phyloP scores from a whole-genome alignment of 2,888 invertebrate species.

The Yponomeuta sedellus region DNA sequence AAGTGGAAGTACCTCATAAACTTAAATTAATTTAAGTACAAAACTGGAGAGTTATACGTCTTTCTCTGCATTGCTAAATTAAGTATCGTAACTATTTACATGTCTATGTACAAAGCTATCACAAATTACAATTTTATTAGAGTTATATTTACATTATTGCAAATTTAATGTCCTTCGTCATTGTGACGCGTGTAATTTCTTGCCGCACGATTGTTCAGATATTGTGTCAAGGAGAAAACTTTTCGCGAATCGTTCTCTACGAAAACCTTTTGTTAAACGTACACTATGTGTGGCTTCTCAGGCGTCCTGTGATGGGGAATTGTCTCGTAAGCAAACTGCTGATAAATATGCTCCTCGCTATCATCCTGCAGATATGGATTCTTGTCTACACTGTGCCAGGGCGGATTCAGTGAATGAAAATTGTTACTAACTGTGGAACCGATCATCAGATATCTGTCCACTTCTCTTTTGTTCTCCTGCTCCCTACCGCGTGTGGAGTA shows the following conservation, averaged over 20 bases:
- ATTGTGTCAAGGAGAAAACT: slow-evolving; percentile 52
- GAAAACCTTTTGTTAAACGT: slow-evolving; percentile 73
- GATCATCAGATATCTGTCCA: slow-evolving; percentile 71
- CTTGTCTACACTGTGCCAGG: slow-evolving; percentile 72
- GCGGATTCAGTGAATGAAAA: slow-evolving; percentile 69
- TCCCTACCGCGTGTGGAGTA: slow-evolving; percentile 68
- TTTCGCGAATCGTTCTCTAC: slow-evolving; percentile 57
- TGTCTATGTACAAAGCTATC: slow-evolving; percentile 73
- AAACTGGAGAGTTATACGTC: slow-evolving; percentile 55
- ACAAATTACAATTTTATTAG: slow-evolving; percentile 70
- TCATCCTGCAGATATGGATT: slow-evolving; percentile 69
- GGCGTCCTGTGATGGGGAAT: slow-evolving; percentile 72
- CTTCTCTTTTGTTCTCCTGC: slow-evolving; percentile 66
- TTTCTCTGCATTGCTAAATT: slow-evolving; percentile 51
- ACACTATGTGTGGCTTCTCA: slow-evolving; percentile 77
- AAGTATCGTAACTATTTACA: slow-evolving; percentile 53
- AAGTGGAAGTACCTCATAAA: slow-evolving; percentile 17
- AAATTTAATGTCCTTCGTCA: slow-evolving; percentile 50
- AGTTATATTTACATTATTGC: slow-evolving; percentile 75
- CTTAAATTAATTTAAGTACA: slow-evolving; percentile 64
- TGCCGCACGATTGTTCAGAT: slow-evolving; percentile 36
- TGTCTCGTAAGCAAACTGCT: slow-evolving; percentile 72
- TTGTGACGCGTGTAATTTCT: slow-evolving; percentile 49
- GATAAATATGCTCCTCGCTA: slow-evolving; percentile 70
- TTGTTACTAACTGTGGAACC: slow-evolving; percentile 71